Evolutionary conservation across 2,888 invertebrate species (phyloP), one percentile per base, ranked within the genome.

Genomic region (Rugalucina vietnamica): DNA sequence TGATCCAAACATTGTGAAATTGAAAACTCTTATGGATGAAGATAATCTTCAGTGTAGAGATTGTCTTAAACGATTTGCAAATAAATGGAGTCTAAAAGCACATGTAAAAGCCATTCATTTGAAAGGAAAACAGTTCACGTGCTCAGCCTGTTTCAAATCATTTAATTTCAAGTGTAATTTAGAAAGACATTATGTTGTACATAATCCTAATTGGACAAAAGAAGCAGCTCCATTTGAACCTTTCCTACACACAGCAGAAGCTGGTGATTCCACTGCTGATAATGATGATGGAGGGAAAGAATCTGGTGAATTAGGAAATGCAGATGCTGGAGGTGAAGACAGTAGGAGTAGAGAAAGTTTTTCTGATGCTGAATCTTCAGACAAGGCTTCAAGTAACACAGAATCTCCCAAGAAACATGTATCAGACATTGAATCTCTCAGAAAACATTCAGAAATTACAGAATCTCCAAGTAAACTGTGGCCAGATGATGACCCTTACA

Each of bases 41-140:
- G 34, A 65, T 21, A 65, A 65, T 29, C 65, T 65, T 34, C 65
- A 65, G 34, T 65, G 65, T n/a, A 65, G 10, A 65, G 29, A 65
- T 3, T 65, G 65, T 34, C 34, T 65, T 5, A 65, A 65, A 65
- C 14, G 5, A n/a, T 65, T 65, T 65, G 32, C 65, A 5, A 65
- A 65, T 65, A 65, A 65, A 65, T 65, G 65, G 65, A 65, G 65
- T 34, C 24, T 65, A 18, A 65, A 65, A 65, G 65, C 65, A 1
- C 65, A 65, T 65, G 65, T 65, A 10, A 65, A 65, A 34, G 32
- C 65, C 1, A 65, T 65, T 3, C 65, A 65, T 65, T 65, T 65
- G 34, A 32, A 65, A 24, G 65, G 65, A 18, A 65, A 34, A 5
- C 65, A 65, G 34, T 65, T 34, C 34, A n/a, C 34, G 32, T 65